Percentiles rank a stretch among this genome's conserved stretches.
phyloP scores from a whole-genome alignment of 2,797 vertebrate species.

The Enteromius argenteus region DNA sequence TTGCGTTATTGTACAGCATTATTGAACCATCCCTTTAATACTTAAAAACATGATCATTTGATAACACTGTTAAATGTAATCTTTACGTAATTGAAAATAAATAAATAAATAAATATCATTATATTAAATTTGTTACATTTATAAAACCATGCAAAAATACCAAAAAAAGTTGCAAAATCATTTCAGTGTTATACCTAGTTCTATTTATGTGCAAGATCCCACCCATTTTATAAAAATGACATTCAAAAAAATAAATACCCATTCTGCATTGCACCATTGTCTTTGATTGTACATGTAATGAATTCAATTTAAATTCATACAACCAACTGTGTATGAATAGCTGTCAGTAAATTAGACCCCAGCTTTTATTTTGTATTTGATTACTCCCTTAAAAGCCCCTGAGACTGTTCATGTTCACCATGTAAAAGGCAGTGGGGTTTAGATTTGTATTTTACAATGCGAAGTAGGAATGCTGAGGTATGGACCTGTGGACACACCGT shows the following conservation, averaged over 20 bases:
- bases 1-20: not conserved
- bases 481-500: slow-evolving; percentile 30
- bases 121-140: not conserved
- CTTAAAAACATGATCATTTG: not conserved
- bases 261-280: not conserved
- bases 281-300: not conserved
- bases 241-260: not conserved
- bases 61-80: not conserved
- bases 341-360: slow-evolving; percentile 5
- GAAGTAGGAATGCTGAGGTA: slow-evolving; percentile 37
- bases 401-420: slow-evolving; percentile 14
- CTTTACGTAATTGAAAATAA: not conserved
- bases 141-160: not conserved
- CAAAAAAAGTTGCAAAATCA: not conserved
- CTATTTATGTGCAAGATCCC: not conserved
- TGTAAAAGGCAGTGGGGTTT: slow-evolving; percentile 45
- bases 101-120: too few species aligned
- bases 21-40: not conserved
- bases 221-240: not conserved
- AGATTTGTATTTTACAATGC: slow-evolving; percentile 43
- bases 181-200: not conserved
- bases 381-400: slow-evolving; percentile 33
- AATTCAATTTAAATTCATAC: not conserved
- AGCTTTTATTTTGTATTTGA: slow-evolving; percentile 34
- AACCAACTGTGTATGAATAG: slow-evolving; percentile 5